Conservation (phyloP, 1,140 invertebrate genomes). For the Drosophila truncata region DNA sequence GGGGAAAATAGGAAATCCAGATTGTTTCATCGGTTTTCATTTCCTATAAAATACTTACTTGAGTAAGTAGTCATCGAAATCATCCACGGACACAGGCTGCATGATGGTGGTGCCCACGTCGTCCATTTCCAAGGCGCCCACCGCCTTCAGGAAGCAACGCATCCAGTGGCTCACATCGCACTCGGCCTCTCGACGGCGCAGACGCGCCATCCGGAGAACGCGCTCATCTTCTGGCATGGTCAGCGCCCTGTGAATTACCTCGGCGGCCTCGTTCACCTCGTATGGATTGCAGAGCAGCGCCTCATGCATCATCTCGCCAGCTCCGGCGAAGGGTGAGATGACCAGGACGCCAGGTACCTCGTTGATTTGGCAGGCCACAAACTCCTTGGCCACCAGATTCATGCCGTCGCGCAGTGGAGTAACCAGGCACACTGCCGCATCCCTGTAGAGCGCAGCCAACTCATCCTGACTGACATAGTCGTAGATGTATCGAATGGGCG, state of each 20-base stretch:
- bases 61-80: slow-evolving; percentile 94
- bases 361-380: slow-evolving; percentile 96
- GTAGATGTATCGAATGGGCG: slow-evolving; percentile 96
- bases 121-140: slow-evolving; percentile 93
- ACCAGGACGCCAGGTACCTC: slow-evolving; percentile 94
- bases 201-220: slow-evolving; percentile 93
- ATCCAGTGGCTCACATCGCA: slow-evolving; percentile 96
- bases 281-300: slow-evolving; percentile 96
- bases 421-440: slow-evolving; percentile 93
- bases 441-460: slow-evolving; percentile 93
- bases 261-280: slow-evolving; percentile 94
- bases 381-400: slow-evolving; percentile 97
- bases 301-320: slow-evolving; percentile 96
- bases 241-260: slow-evolving; percentile 93
- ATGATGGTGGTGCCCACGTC: slow-evolving; percentile 92
- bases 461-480: slow-evolving; percentile 95
- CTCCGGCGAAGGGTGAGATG: slow-evolving; percentile 95
- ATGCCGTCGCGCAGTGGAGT: slow-evolving; percentile 96
- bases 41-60: slow-evolving; percentile 87
- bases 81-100: slow-evolving; percentile 94
- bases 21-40: background rate
- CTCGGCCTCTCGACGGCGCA: slow-evolving; percentile 91
- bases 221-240: slow-evolving; percentile 96
- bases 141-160: slow-evolving; percentile 93
- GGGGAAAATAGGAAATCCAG: slow-evolving; percentile 23